Conservation (phyloP, 1,140 invertebrate species). For the Leptopilina boulardi region DNA sequence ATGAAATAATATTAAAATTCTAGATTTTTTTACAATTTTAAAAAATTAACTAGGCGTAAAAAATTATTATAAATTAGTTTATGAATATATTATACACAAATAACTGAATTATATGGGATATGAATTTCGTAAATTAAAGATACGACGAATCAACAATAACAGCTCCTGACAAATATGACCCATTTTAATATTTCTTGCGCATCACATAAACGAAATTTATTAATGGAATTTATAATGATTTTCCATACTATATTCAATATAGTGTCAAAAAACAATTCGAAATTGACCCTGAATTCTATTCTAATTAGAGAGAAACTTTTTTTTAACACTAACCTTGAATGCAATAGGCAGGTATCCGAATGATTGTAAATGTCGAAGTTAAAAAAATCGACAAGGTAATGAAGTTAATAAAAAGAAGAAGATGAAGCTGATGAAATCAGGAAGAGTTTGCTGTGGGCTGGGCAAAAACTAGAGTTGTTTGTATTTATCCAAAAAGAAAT, state of each 20-base stretch:
- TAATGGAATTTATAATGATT: not conserved
- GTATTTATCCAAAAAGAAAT: not conserved
- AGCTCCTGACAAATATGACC: conserved; percentile 19
- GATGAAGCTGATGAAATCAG: not conserved
- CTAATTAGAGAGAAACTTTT: conserved; percentile 28
- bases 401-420: too few species aligned
- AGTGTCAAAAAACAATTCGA: not conserved
- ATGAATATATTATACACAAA: not conserved
- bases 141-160: not conserved
- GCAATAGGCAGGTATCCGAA: not conserved
- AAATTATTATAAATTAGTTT: not conserved
- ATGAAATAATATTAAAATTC: too few species aligned
- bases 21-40: too few species aligned
- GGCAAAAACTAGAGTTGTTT: not conserved
- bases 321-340: conserved; percentile 8
- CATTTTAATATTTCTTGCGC: conserved; percentile 33
- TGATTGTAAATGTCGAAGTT: not conserved
- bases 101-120: not conserved
- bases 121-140: not conserved
- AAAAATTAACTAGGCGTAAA: not conserved
- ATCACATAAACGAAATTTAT: conserved; percentile 36
- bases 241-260: not conserved
- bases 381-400: not conserved
- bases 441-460: not conserved
- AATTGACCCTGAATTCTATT: conserved; percentile 29